Percentiles rank a stretch among this genome's conserved stretches.
phyloP scores from a whole-genome alignment of 2,797 vertebrate genomes.

The Danio choprae region DNA sequence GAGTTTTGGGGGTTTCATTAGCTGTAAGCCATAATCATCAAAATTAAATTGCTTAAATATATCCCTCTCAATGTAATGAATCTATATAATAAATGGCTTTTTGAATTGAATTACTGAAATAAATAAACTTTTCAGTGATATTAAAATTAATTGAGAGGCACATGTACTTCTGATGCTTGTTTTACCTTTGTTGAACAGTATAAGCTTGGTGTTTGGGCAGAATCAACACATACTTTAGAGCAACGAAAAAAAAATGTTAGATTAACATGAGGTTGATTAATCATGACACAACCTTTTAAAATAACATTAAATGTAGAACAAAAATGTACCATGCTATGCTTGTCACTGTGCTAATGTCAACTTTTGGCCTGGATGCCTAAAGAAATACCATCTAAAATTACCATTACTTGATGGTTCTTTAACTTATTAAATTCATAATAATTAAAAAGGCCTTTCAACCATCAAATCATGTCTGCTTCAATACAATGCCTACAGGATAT shows the following conservation, averaged over 20 bases:
- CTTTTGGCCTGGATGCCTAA: not conserved
- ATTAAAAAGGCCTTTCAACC: slow-evolving; percentile 17
- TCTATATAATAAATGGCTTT: no score
- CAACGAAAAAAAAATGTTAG: no score
- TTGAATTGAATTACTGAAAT: no score
- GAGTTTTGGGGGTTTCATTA: no score
- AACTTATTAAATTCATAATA: slow-evolving; percentile 1
- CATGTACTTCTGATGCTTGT: no score
- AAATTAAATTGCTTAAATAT: no score
- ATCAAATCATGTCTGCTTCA: slow-evolving; percentile 18
- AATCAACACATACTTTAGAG: not conserved
- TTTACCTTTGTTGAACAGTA: no score
- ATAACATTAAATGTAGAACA: not conserved
- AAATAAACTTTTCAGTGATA: no score
- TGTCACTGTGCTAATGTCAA: not conserved
- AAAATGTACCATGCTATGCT: not conserved
- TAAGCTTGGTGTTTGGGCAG: not conserved
- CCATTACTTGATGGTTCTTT: slow-evolving; percentile 1
- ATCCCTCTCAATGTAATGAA: no score
- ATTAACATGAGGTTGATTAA: not conserved
- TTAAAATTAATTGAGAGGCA: no score
- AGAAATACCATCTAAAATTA: slow-evolving; percentile 30
- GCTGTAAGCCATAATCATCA: no score
- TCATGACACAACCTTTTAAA: not conserved
- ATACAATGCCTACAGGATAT: slow-evolving; percentile 21